A percentile compares a stretch with the other conserved stretches of the same genome.
These are phyloP conservation scores for Lamellibrachia luymesi DNA, from an alignment of 1,140 invertebrate genomes.

Conservation along the genomic window DNA sequence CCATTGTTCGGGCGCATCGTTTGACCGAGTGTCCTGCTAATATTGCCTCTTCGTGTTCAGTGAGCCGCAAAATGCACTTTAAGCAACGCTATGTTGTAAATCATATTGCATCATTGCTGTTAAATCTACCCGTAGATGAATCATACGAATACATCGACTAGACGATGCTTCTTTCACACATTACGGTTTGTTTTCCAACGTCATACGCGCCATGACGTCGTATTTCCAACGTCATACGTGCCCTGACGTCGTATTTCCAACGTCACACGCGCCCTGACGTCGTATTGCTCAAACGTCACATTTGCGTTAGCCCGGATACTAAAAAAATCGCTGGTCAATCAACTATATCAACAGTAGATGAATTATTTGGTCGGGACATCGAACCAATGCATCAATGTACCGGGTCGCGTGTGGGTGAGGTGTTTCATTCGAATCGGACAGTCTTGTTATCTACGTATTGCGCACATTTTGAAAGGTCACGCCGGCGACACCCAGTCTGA, in stretches of 20 bases:
- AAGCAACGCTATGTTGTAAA: background rate
- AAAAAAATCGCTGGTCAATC: too few relatives aligned
- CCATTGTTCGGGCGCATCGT: background rate
- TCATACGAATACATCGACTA: background rate
- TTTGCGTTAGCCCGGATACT: too few relatives aligned
- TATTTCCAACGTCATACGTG: too few relatives aligned
- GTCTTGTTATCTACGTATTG: background rate
- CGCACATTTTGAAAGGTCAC: background rate
- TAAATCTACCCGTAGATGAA: background rate
- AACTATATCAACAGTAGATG: background rate
- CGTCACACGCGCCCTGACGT: too few relatives aligned
- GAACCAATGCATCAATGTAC: too few relatives aligned
- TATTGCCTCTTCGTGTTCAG: background rate
- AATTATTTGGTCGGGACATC: background rate
- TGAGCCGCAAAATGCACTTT: conserved; percentile 1
- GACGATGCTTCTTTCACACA: background rate
- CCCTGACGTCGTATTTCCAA: too few relatives aligned
- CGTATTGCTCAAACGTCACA: too few relatives aligned
- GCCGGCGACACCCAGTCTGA: background rate
- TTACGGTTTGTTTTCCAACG: background rate
- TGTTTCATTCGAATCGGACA: background rate
- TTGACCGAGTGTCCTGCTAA: background rate
- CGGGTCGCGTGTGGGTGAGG: background rate
- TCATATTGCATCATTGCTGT: background rate
- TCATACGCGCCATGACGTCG: too few relatives aligned